phyloP scores from a whole-genome alignment of 2,797 vertebrate genomes.

The Smutsia gigantea region DNA sequence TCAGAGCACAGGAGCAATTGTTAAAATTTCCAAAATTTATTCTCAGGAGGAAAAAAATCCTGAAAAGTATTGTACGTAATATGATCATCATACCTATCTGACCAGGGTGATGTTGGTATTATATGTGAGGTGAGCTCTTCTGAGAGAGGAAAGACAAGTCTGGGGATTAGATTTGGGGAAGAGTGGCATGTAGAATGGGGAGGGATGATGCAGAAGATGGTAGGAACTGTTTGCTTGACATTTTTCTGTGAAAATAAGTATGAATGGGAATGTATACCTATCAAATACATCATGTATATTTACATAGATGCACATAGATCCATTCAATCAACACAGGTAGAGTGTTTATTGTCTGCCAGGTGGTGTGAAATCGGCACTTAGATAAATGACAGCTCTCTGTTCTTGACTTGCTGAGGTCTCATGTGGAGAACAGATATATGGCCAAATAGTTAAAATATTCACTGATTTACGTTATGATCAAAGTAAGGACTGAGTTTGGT shows the following conservation, averaged over 20 bases:
- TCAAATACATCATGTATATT: not conserved
- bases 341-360: not conserved
- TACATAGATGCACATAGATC: not conserved
- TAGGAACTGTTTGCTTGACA: not conserved
- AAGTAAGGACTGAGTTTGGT: not conserved
- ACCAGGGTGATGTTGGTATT: not conserved
- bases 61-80: not conserved
- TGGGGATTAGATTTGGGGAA: not conserved
- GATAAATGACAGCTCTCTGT: not conserved
- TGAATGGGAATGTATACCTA: not conserved
- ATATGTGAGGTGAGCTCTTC: not conserved
- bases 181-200: not conserved
- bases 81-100: not conserved
- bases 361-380: not conserved
- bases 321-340: not conserved
- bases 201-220: not conserved
- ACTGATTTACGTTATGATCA: not conserved
- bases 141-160: not conserved
- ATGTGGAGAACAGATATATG: not conserved
- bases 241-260: not conserved
- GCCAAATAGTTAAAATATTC: not conserved
- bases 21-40: not conserved
- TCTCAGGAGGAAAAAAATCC: not conserved
- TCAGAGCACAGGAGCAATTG: not conserved
- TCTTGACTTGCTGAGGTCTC: slow-evolving; percentile 18